Percentiles rank a stretch among this genome's conserved stretches.
Conservation (phyloP, 2,888 invertebrate genomes). For the Drosophila pseudotalamancana region DNA sequence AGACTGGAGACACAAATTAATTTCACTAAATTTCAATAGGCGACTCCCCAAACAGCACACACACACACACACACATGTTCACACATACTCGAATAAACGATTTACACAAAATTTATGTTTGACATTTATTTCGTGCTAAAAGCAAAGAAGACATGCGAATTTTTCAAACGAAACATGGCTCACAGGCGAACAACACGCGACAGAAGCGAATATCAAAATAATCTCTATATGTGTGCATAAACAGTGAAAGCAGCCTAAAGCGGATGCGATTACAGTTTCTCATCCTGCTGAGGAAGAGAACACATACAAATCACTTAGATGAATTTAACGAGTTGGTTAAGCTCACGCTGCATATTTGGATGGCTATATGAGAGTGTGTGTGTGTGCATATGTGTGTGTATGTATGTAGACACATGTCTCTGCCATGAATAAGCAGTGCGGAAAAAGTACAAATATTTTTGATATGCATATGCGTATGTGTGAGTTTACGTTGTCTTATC, state of each 20-base stretch:
- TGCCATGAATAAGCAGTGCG: conserved; percentile 57
- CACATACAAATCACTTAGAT: not conserved
- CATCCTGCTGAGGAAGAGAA: conserved; percentile 2
- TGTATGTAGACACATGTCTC: conserved; percentile 16
- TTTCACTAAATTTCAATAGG: conserved; percentile 57
- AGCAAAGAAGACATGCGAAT: conserved; percentile 28
- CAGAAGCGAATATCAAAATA: conserved; percentile 26
- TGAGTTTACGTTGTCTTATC: conserved; percentile 49
- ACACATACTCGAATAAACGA: conserved; percentile 6
- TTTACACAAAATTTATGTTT: conserved; percentile 36
- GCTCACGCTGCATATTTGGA: too few relatives aligned
- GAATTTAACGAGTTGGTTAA: too few relatives aligned
- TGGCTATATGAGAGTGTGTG: too few relatives aligned
- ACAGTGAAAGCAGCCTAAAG: not conserved
- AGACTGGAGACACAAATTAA: conserved; percentile 42
- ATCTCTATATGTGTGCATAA: not conserved
- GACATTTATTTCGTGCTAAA: conserved; percentile 41
- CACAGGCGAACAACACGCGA: conserved; percentile 34
- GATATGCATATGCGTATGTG: conserved; percentile 32
- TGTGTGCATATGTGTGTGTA: not conserved
- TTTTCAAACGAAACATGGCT: conserved; percentile 49
- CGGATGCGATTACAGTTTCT: conserved; percentile 1
- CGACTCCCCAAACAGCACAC: not conserved
- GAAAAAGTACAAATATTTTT: conserved; percentile 44
- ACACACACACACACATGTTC: not conserved